A percentile compares a stretch with the other conserved stretches of the same genome.
Evolutionary conservation across 2,797 vertebrate genomes (phyloP).

Genomic region (Thunnus albacares): DNA sequence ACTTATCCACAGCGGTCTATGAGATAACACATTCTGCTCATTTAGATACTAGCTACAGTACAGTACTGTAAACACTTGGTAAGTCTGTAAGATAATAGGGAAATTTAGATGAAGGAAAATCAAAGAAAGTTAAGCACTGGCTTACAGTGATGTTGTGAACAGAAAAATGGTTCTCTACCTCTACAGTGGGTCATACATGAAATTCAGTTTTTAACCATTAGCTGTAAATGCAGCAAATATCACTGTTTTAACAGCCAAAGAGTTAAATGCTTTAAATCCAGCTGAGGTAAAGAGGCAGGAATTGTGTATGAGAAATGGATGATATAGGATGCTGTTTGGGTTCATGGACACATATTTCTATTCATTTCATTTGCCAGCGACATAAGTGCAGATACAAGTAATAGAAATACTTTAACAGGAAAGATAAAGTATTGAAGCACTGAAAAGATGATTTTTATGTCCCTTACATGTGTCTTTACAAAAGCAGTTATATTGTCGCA

Average conservation of each 20-base stretch:
- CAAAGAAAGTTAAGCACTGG: constrained; percentile 16
- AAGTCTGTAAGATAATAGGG: not conserved
- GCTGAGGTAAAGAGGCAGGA: not conserved
- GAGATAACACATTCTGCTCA: constrained; percentile 53
- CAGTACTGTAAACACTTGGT: constrained; percentile 5
- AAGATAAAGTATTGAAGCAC: not conserved
- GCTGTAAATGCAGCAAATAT: not conserved
- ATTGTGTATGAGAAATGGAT: not conserved
- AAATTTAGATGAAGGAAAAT: constrained; percentile 15
- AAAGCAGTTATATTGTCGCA: not conserved
- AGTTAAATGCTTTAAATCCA: not conserved
- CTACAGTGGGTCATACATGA: not conserved
- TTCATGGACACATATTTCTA: not conserved
- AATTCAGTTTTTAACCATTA: not conserved
- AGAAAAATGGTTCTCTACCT: constrained; percentile 9
- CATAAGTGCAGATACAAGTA: not conserved
- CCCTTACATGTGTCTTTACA: not conserved
- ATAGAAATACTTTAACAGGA: not conserved
- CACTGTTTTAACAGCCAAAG: not conserved
- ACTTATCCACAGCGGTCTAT: constrained; percentile 70
- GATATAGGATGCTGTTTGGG: not conserved
- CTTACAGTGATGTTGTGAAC: constrained; percentile 7
- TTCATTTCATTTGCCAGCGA: not conserved
- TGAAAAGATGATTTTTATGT: too few relatives aligned
- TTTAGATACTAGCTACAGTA: constrained; percentile 22